Conservation (phyloP, 2,888 invertebrate genomes). For the Globia sparganii region DNA sequence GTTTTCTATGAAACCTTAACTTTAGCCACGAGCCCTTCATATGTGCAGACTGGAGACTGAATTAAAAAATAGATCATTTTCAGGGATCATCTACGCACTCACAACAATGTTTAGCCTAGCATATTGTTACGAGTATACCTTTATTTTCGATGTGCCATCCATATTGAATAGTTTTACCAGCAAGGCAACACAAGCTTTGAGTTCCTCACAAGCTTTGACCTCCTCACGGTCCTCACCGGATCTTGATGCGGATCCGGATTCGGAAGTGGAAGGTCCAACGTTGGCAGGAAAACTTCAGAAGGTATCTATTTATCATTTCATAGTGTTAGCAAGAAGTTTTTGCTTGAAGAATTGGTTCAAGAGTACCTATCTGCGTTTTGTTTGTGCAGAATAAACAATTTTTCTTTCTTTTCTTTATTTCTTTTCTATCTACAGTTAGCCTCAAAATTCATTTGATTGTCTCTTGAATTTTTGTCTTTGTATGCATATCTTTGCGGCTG, state of each 20-base stretch:
- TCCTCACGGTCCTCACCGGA: not conserved
- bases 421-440: too few species aligned
- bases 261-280: not conserved
- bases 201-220: not conserved
- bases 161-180: not conserved
- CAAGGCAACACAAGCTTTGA: not conserved
- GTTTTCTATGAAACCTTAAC: too few species aligned
- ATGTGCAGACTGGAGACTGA: too few species aligned
- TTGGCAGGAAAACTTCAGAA: not conserved
- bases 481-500: not conserved
- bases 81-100: conserved; percentile 26
- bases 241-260: not conserved
- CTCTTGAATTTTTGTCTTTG: not conserved
- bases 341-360: not conserved
- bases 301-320: conserved; percentile 12
- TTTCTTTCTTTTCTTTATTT: too few species aligned
- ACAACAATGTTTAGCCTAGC: conserved; percentile 9
- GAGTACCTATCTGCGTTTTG: too few species aligned
- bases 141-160: conserved; percentile 8
- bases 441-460: not conserved
- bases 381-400: too few species aligned
- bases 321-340: not conserved
- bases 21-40: too few species aligned
- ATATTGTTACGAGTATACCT: not conserved
- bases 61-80: not conserved